Evolutionary conservation across 2,113 vertebrate species (phyloP), one percentile per base, ranked within the genome.

Genomic region (Dasyornis broadbenti): DNA sequence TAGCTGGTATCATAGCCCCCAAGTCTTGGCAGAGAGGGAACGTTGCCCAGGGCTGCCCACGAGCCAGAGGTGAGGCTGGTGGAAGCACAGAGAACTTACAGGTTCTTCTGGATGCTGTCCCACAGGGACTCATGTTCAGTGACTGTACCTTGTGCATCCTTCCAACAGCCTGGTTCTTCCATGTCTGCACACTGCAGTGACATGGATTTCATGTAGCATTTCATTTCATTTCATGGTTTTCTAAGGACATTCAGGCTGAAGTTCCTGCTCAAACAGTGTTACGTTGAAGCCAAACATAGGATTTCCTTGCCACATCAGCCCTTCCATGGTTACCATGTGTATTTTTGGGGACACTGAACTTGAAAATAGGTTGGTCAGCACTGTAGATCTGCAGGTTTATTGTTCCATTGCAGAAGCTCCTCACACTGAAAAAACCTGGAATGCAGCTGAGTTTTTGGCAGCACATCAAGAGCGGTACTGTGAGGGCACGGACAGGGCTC

Each of bases 231-330:
- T 15, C 24, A 18, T 15, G 8, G 28, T 18, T 44, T 91, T 89
- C 37, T 65, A 10, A 82, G 52, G 44, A 13, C 2, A 0, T 68
- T 24, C 19, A 76, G 31, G 37, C 31, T 86, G 66, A 64, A 49
- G 20, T 42, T 66, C 13, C 42, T 79, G 78, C 37, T 64, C 18
- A 78, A 90, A 31, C 14, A 35, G 14, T 13, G 4, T 56, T 61
- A 7, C 0, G 0, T 20, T 80, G 61, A 63, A 49, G 39, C 0
- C 1, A 60, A 75, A 28, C 8, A 2, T 0, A 1, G 5, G 5
- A 23, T 44, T 86, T 68, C 30, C 7, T 0, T 68, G 4, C 18
- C 44, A 2, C 0, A 6, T 11, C 22, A 52, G 3, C 31, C 2
- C 2, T 27, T 57, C 13, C 1, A 0, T 7, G 13, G 23, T 44